A percentile compares a stretch with the other conserved stretches of the same genome.
Conservation (phyloP, 1,140 invertebrate genomes). For the Lanistes nyassanus region DNA sequence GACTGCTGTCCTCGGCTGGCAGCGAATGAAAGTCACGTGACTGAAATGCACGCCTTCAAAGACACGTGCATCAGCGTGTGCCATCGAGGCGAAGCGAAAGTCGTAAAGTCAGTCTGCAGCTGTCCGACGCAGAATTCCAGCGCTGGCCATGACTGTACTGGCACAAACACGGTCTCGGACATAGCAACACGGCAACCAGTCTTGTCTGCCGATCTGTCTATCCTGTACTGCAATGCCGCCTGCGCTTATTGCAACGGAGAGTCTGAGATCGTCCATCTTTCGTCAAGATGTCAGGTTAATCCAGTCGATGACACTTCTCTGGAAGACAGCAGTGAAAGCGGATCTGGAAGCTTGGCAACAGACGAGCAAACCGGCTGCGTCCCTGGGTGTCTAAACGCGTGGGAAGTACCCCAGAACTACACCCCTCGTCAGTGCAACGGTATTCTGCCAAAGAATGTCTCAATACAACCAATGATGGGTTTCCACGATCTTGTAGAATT, state of each 20-base stretch:
- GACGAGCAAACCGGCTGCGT: background rate
- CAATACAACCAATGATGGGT: no score
- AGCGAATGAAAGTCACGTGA: background rate
- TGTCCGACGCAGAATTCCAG: background rate
- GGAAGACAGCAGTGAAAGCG: no score
- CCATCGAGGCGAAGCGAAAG: background rate
- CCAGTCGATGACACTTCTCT: no score
- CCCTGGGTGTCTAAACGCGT: background rate
- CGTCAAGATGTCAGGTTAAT: no score
- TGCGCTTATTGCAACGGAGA: conserved; percentile 14
- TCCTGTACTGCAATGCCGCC: conserved; percentile 3
- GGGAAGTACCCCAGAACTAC: background rate
- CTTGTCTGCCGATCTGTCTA: background rate
- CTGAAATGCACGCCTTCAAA: background rate
- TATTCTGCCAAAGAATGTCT: background rate
- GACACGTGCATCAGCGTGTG: background rate
- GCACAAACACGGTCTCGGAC: background rate
- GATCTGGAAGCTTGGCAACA: no score
- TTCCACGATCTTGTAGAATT: background rate
- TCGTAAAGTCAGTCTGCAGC: background rate
- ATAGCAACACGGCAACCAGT: background rate
- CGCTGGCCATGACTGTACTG: background rate
- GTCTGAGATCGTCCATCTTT: background rate
- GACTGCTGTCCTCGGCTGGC: conserved; percentile 9
- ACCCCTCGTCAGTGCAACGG: background rate